These are phyloP conservation scores for Orussus abietinus DNA, from an alignment of 1,140 invertebrate genomes.

Conservation along the genomic window DNA sequence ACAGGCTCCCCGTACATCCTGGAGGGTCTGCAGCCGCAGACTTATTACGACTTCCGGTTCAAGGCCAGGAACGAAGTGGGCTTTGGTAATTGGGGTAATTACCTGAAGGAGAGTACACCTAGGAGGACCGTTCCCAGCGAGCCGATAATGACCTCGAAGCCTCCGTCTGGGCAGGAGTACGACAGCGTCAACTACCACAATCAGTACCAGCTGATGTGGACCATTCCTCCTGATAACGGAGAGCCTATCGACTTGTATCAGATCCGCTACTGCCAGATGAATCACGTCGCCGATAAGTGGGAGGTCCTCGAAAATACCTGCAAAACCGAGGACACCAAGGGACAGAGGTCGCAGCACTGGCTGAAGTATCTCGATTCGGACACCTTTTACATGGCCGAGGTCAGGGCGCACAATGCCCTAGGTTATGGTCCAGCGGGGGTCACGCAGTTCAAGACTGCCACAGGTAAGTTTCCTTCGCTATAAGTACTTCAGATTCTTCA, in stretches of 20 bases:
- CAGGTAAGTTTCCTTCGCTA: constrained; percentile 66
- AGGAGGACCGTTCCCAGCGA: constrained; percentile 56
- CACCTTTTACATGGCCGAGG: constrained; percentile 75
- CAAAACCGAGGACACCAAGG: constrained; percentile 55
- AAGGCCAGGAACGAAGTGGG: constrained; percentile 82
- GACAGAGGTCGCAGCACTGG: constrained; percentile 62
- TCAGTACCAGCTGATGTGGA: constrained; percentile 78
- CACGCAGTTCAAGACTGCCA: constrained; percentile 75
- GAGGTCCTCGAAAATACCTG: constrained; percentile 58
- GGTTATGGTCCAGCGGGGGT: constrained; percentile 72
- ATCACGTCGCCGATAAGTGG: constrained; percentile 62
- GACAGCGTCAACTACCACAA: constrained; percentile 62
- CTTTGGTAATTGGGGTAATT: constrained; percentile 65
- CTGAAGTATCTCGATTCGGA: constrained; percentile 67
- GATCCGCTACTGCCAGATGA: constrained; percentile 70
- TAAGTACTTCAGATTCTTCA: no score
- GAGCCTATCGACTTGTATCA: constrained; percentile 80
- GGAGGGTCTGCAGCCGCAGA: constrained; percentile 74
- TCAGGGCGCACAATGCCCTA: constrained; percentile 80
- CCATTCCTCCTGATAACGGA: constrained; percentile 80
- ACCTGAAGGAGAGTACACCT: constrained; percentile 56
- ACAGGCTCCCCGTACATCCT: constrained; percentile 69
- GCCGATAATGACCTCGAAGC: constrained; percentile 50
- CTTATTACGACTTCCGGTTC: constrained; percentile 80
- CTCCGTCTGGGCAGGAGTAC: constrained; percentile 28